phyloP scores from a whole-genome alignment of 2,888 invertebrate genomes.

The Apamea epomidion region DNA sequence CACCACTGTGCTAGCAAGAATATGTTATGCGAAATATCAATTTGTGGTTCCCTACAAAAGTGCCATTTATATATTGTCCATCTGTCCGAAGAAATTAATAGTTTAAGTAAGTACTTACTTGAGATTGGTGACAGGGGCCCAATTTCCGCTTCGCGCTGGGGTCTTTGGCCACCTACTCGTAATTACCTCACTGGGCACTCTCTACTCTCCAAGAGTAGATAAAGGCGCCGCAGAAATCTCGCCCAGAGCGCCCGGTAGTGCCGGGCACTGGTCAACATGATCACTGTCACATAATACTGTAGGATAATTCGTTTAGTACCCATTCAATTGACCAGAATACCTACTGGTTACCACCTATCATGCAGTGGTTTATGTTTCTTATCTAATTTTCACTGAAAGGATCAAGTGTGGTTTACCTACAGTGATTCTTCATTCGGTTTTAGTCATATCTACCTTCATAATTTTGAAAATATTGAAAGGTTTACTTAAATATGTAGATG shows the following conservation, averaged over 20 bases:
- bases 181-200: no score
- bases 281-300: neutral
- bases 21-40: neutral
- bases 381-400: neutral
- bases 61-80: neutral
- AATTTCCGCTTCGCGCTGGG: neutral
- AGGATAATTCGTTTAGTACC: neutral
- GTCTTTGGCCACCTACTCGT: neutral
- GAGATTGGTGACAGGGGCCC: neutral
- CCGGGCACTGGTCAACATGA: neutral
- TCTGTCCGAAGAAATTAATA: neutral
- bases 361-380: neutral
- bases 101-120: neutral
- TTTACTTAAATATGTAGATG: conserved; percentile 19
- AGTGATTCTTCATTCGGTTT: neutral
- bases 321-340: neutral
- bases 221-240: neutral
- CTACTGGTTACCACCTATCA: no score
- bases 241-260: neutral
- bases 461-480: conserved; percentile 8
- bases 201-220: neutral
- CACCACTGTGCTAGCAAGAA: no score
- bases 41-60: neutral
- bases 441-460: neutral
- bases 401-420: neutral